Evolutionary conservation across 2,113 vertebrate genomes (phyloP).

Genomic region (Stictonetta naevosa): DNA sequence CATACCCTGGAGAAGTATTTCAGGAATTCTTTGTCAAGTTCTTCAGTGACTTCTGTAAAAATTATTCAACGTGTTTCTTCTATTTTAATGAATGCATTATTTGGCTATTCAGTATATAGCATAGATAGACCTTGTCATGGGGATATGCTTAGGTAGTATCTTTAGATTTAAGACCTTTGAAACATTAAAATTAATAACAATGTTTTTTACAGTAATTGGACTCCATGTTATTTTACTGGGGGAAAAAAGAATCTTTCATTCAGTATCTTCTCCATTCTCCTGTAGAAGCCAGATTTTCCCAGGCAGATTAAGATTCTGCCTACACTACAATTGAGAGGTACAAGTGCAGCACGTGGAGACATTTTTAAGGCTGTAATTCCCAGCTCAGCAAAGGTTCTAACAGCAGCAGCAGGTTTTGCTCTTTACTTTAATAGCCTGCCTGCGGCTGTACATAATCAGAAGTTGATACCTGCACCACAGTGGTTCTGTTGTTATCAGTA

Average conservation of each 20-base stretch:
- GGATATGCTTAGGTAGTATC: neutral
- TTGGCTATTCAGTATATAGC: neutral
- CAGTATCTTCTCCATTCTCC: neutral
- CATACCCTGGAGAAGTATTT: neutral
- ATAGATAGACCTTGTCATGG: neutral
- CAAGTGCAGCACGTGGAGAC: neutral
- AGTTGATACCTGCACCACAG: neutral
- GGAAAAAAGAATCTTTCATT: neutral
- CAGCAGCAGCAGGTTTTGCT: neutral
- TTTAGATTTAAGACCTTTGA: neutral
- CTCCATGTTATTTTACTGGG: neutral
- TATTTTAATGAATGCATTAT: neutral
- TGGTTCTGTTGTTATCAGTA: neutral
- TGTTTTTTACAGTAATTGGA: neutral
- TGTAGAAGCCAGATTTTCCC: neutral
- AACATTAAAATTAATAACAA: neutral
- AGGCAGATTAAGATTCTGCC: neutral
- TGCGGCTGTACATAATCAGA: neutral
- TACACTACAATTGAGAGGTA: neutral
- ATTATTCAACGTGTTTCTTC: neutral
- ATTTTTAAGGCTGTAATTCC: neutral
- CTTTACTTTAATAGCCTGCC: neutral
- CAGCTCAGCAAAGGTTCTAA: neutral
- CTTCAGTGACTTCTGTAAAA: neutral
- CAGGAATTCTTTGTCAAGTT: neutral